phyloP scores from a whole-genome alignment of 1,140 invertebrate species.

The Bombus terrestris region DNA sequence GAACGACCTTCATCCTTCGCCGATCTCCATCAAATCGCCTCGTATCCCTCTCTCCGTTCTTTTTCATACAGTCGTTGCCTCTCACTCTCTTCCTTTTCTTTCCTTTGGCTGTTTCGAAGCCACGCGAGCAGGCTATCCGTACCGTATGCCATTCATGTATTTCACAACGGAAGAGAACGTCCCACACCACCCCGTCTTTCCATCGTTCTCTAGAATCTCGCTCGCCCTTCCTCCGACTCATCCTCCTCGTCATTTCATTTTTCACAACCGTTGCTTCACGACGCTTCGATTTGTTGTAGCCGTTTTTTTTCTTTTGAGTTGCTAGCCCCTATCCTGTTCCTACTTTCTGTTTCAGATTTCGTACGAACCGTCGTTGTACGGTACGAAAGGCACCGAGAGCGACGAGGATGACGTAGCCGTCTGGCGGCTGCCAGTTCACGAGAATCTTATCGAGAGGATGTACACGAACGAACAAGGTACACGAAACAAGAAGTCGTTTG shows the following conservation, averaged over 20 bases:
- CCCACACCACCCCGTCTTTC: not conserved
- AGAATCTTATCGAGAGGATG: constrained; percentile 44
- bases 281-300: constrained; percentile 44
- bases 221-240: not conserved
- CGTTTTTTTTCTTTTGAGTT: constrained; percentile 76
- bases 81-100: not conserved
- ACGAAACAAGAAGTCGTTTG: constrained; percentile 16
- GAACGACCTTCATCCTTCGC: constrained; percentile 59
- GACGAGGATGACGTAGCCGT: constrained; percentile 58
- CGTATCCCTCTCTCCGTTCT: not conserved
- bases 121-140: not conserved
- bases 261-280: constrained; percentile 43
- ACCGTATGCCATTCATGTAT: not conserved
- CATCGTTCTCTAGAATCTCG: not conserved
- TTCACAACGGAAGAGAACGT: constrained; percentile 3
- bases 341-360: constrained; percentile 80
- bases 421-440: constrained; percentile 43
- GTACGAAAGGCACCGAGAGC: constrained; percentile 54
- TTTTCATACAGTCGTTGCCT: not conserved
- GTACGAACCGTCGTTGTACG: constrained; percentile 52
- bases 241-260: constrained; percentile 40
- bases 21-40: constrained; percentile 43
- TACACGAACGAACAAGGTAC: constrained; percentile 31
- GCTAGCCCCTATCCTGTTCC: constrained; percentile 78
- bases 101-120: not conserved